These are phyloP conservation scores for Procambarus clarkii DNA, from an alignment of 1,140 invertebrate species.

Conservation along the genomic window DNA sequence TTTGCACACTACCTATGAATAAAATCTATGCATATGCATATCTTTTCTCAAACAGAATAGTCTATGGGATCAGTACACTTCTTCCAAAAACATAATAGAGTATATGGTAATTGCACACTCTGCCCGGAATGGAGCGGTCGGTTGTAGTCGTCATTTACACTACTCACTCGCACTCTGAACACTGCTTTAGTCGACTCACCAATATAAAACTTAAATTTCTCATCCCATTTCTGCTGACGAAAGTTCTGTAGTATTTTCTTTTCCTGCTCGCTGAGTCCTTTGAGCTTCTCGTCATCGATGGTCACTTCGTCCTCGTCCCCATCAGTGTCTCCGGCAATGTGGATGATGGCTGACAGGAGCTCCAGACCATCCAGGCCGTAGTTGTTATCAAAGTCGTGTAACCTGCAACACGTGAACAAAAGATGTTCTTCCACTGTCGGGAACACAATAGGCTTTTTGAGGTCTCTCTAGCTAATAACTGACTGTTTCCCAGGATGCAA, in stretches of 20 bases:
- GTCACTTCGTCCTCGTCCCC: slow-evolving; percentile 32
- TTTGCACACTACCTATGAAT: no score
- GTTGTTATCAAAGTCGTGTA: slow-evolving; percentile 89
- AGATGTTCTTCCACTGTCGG: no score
- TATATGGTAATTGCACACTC: no score
- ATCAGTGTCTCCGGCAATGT: slow-evolving; percentile 76
- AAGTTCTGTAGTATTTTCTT: background rate
- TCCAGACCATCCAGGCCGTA: slow-evolving; percentile 88
- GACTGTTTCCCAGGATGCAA: no score
- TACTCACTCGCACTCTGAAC: background rate
- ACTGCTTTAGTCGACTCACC: background rate
- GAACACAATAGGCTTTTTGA: no score
- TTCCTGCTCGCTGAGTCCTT: slow-evolving; percentile 70
- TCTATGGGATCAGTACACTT: no score
- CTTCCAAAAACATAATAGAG: no score
- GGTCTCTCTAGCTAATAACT: no score
- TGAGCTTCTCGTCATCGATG: slow-evolving; percentile 46
- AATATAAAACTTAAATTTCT: slow-evolving; percentile 24
- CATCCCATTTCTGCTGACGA: slow-evolving; percentile 16
- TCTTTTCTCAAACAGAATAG: no score
- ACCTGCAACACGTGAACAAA: slow-evolving; percentile 75
- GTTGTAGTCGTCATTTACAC: no score
- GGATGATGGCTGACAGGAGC: slow-evolving; percentile 80
- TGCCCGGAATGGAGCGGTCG: no score
- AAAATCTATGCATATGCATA: no score